Conservation (phyloP, 2,113 vertebrate genomes). For the Chaetodon trifascialis region DNA sequence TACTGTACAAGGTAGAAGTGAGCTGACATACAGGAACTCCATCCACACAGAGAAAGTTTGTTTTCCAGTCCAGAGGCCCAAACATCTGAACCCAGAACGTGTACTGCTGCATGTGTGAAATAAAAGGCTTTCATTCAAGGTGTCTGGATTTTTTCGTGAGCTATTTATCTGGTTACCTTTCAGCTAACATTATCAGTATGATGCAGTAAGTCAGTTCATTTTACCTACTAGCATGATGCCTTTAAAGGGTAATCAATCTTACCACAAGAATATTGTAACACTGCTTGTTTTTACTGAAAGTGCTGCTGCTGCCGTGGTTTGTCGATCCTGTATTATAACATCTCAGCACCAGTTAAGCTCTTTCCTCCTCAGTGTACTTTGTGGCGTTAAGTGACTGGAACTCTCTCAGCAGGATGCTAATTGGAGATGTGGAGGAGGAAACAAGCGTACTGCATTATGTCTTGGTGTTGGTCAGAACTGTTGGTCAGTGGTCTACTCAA, state of each 20-base stretch:
- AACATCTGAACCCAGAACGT: not conserved
- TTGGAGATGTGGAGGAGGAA: not conserved
- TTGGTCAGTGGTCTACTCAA: not conserved
- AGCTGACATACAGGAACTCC: too few species aligned
- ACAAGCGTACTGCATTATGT: not conserved
- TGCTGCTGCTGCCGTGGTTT: not conserved
- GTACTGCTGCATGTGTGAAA: not conserved
- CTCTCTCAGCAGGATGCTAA: not conserved
- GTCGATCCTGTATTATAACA: not conserved
- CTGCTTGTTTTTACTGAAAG: not conserved
- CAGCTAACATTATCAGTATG: not conserved
- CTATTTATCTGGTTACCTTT: not conserved
- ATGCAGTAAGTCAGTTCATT: not conserved
- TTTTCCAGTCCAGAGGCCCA: not conserved
- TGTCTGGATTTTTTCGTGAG: not conserved
- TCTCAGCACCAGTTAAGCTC: conserved; percentile 18
- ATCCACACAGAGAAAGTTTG: not conserved
- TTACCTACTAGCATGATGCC: not conserved
- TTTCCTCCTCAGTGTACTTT: not conserved
- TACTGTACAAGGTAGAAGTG: too few species aligned
- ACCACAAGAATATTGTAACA: not conserved
- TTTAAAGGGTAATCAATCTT: not conserved
- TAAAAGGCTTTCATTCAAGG: not conserved
- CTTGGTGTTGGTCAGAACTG: conserved; percentile 9
- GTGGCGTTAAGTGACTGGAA: not conserved